phyloP scores from a whole-genome alignment of 2,888 invertebrate species.

The Strigamia transsilvanica region DNA sequence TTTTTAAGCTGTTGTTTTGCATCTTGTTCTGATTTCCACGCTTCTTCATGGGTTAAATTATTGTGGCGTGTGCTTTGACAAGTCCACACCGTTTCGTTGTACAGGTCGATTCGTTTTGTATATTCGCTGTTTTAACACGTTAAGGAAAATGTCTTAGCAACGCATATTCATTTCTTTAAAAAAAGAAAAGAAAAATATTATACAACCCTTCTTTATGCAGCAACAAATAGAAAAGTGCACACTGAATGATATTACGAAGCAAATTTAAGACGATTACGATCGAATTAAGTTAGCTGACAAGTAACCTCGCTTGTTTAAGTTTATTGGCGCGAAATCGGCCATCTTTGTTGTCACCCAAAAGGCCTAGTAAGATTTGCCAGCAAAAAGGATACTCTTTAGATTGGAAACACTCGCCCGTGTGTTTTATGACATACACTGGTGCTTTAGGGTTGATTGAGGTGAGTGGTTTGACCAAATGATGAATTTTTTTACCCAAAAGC shows the following conservation, averaged over 20 bases:
- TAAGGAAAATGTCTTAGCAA: slow-evolving; percentile 36
- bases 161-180: background rate
- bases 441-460: background rate
- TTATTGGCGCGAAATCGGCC: slow-evolving; percentile 15
- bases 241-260: no score
- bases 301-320: background rate
- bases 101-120: slow-evolving; percentile 62
- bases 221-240: no score
- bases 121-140: slow-evolving; percentile 61
- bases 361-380: background rate
- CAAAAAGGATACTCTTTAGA: slow-evolving; percentile 52
- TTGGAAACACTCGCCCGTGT: slow-evolving; percentile 51
- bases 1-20: slow-evolving; percentile 61
- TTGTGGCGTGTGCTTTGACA: slow-evolving; percentile 65
- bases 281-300: no score
- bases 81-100: slow-evolving; percentile 64
- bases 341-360: slow-evolving; percentile 15
- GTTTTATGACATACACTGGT: slow-evolving; percentile 42
- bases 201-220: background rate
- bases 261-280: no score
- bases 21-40: slow-evolving; percentile 63
- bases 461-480: slow-evolving; percentile 43
- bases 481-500: slow-evolving; percentile 51
- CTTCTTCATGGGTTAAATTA: slow-evolving; percentile 64
- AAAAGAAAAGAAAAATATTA: background rate